Conservation (phyloP, 2,113 vertebrate genomes). For the Galemys pyrenaicus region DNA sequence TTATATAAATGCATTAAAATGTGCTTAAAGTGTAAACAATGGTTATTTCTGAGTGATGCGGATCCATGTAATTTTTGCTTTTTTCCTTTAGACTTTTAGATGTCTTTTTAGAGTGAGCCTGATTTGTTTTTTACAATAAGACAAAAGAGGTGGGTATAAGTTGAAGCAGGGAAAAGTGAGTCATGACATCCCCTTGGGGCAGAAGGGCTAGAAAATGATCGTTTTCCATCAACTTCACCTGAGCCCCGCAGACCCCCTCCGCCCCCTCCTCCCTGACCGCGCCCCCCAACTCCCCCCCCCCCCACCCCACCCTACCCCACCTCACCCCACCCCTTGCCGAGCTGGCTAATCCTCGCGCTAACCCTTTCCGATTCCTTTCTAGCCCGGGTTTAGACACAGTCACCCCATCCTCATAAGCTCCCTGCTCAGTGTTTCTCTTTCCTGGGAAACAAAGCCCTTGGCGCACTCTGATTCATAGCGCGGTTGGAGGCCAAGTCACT, state of each 20-base stretch:
- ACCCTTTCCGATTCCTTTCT: neutral
- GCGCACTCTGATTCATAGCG: conserved; percentile 26
- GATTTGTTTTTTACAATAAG: too few species aligned
- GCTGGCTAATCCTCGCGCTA: neutral
- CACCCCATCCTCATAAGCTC: conserved; percentile 7
- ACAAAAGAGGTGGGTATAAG: neutral
- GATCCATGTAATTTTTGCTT: neutral
- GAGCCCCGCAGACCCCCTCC: too few species aligned
- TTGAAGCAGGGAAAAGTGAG: conserved; percentile 29
- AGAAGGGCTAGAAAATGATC: neutral
- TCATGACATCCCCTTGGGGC: neutral
- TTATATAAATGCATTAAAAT: neutral
- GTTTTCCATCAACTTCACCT: conserved; percentile 37
- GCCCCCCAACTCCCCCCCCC: too few species aligned
- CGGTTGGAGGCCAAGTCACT: conserved; percentile 38
- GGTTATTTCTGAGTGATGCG: neutral
- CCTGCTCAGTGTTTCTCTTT: conserved; percentile 46
- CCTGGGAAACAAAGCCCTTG: conserved; percentile 59
- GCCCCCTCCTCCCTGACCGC: too few species aligned
- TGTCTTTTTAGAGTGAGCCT: neutral
- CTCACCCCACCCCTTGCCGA: too few species aligned
- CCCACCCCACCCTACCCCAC: too few species aligned
- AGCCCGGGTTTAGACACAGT: conserved; percentile 19
- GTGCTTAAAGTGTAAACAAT: conserved; percentile 64
- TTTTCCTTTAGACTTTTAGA: conserved; percentile 59